phyloP scores from a whole-genome alignment of 2,797 vertebrate genomes.

The Falco biarmicus region DNA sequence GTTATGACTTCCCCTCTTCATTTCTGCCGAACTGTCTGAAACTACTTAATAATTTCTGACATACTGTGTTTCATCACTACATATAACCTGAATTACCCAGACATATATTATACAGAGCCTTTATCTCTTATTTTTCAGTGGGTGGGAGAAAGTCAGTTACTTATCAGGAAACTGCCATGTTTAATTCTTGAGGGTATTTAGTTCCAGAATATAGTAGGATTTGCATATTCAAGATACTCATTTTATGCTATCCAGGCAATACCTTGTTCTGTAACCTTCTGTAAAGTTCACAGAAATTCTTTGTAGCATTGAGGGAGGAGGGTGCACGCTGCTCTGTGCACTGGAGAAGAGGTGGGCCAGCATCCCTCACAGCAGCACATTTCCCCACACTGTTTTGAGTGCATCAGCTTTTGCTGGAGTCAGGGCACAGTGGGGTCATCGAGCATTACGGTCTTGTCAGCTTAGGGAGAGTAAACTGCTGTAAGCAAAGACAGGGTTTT shows the following conservation, averaged over 20 bases:
- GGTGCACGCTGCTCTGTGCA: not conserved
- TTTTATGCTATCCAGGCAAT: not conserved
- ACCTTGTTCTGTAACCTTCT: not conserved
- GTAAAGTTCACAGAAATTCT: not conserved
- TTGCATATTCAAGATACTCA: not conserved
- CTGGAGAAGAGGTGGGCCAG: not conserved
- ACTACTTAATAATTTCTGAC: conserved; percentile 5
- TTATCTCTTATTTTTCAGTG: conserved; percentile 5
- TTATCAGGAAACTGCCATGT: not conserved
- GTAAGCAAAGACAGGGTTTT: not conserved
- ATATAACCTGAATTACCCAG: conserved; percentile 2
- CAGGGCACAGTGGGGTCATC: not conserved
- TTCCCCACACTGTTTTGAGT: not conserved
- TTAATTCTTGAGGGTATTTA: conserved; percentile 9
- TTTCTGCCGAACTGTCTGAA: conserved; percentile 2
- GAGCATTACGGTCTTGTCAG: not conserved
- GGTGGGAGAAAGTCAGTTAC: conserved; percentile 1
- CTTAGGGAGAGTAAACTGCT: not conserved
- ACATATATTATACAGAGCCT: not conserved
- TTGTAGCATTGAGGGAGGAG: not conserved
- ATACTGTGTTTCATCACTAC: conserved; percentile 39
- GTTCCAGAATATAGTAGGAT: not conserved
- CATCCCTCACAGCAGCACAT: not conserved
- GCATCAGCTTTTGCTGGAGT: not conserved
- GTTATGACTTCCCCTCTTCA: not conserved